These are phyloP conservation scores for Lacanobia oleracea DNA, from an alignment of 2,888 invertebrate genomes.

Conservation along the genomic window DNA sequence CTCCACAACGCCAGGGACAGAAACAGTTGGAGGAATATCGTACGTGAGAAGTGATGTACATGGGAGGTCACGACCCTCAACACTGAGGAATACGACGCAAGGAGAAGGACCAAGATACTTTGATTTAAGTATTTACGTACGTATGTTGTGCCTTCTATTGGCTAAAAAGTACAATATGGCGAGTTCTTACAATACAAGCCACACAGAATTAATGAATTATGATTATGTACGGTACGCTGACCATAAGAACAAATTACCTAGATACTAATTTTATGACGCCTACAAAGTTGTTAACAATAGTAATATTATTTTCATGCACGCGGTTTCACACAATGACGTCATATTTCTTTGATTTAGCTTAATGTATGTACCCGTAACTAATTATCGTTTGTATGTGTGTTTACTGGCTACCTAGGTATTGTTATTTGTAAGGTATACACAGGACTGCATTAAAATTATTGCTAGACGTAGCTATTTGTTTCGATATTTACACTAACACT, in stretches of 20 bases:
- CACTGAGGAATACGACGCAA: too few species aligned
- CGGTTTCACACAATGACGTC: conserved; percentile 15
- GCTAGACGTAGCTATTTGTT: not conserved
- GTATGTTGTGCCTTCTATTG: not conserved
- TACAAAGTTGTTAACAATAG: conserved; percentile 51
- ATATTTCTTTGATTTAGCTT: conserved; percentile 26
- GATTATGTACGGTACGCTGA: conserved; percentile 14
- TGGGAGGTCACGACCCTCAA: too few species aligned
- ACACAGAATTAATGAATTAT: conserved; percentile 41
- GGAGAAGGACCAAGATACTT: not conserved
- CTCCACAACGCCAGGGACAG: too few species aligned
- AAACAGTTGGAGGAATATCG: too few species aligned
- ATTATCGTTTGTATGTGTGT: conserved; percentile 20
- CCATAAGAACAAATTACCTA: conserved; percentile 47
- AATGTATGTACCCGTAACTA: conserved; percentile 24
- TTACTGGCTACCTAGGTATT: not conserved
- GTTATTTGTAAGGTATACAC: not conserved
- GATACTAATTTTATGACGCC: conserved; percentile 41
- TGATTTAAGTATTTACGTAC: not conserved
- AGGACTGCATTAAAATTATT: not conserved
- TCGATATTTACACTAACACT: not conserved
- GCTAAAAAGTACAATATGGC: not conserved
- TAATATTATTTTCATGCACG: conserved; percentile 8
- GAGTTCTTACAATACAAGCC: conserved; percentile 27
- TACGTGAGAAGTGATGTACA: too few species aligned